phyloP scores from a whole-genome alignment of 2,888 invertebrate genomes.

The Holacanthella duospinosa region DNA sequence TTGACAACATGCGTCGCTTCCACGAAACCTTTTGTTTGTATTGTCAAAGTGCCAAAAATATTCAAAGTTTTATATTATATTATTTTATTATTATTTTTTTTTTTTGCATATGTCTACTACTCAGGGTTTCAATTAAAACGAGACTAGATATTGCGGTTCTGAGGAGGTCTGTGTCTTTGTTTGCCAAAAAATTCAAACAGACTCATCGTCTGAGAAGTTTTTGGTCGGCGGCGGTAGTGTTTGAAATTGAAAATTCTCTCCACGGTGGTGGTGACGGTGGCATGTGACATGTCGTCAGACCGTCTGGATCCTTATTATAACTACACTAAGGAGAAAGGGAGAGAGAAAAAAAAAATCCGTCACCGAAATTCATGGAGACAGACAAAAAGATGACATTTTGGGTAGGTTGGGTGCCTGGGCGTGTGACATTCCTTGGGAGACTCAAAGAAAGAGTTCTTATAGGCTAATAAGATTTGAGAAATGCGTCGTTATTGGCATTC shows the following conservation, averaged over 20 bases:
- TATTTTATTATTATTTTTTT: neutral
- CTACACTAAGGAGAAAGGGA: too few species aligned
- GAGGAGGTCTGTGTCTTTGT: neutral
- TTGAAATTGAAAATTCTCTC: neutral
- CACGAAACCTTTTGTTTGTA: neutral
- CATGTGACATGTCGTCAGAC: neutral
- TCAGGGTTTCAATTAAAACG: neutral
- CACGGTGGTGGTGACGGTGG: neutral
- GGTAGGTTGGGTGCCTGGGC: neutral
- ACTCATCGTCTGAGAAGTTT: neutral
- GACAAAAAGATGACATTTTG: neutral
- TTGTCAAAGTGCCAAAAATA: neutral
- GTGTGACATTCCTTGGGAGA: neutral
- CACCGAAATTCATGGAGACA: too few species aligned
- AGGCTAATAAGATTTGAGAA: slow-evolving; percentile 4
- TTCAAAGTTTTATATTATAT: too few species aligned
- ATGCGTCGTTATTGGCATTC: slow-evolving; percentile 3
- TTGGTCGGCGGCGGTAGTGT: neutral
- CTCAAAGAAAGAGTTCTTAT: neutral
- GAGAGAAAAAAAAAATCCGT: too few species aligned
- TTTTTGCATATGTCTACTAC: too few species aligned
- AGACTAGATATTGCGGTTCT: too few species aligned
- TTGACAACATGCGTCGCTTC: too few species aligned
- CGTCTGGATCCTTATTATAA: neutral
- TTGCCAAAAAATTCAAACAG: neutral